Conservation (phyloP, 2,888 invertebrate genomes). For the Octonoba sinensis region DNA sequence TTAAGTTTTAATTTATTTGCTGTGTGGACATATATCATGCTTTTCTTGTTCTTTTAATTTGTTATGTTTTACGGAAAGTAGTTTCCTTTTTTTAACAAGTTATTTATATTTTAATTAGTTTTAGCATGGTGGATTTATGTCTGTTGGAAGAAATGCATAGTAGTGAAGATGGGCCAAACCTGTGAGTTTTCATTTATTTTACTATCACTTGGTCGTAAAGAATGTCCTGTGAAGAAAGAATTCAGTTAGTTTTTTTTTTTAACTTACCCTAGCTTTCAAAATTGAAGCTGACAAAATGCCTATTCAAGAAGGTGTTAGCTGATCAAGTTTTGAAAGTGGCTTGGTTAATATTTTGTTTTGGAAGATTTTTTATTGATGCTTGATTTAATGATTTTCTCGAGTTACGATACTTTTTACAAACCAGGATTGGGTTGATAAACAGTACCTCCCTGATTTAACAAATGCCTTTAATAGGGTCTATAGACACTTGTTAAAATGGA, state of each 20-base stretch:
- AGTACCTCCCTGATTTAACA: no score
- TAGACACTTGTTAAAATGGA: no score
- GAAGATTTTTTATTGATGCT: no score
- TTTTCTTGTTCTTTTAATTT: background rate
- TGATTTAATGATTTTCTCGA: no score
- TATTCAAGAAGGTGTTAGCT: background rate
- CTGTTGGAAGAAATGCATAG: conserved; percentile 42
- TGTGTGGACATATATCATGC: background rate
- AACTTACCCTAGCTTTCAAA: background rate
- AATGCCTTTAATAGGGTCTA: no score
- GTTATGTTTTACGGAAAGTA: background rate
- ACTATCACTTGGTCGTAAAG: background rate
- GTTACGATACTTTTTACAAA: no score
- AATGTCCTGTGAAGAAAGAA: background rate
- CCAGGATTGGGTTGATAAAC: no score
- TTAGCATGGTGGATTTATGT: conserved; percentile 26
- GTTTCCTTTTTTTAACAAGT: conserved; percentile 3
- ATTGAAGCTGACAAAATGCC: no score
- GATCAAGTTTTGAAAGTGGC: background rate
- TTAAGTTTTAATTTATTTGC: background rate
- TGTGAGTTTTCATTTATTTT: conserved; percentile 34
- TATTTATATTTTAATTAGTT: conserved; percentile 35
- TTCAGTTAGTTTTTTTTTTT: no score
- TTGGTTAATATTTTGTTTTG: no score
- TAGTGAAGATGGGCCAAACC: conserved; percentile 24